Base-by-base conservation (phyloP, 1,140 invertebrate species). In the Lepidurus apus region DNA sequence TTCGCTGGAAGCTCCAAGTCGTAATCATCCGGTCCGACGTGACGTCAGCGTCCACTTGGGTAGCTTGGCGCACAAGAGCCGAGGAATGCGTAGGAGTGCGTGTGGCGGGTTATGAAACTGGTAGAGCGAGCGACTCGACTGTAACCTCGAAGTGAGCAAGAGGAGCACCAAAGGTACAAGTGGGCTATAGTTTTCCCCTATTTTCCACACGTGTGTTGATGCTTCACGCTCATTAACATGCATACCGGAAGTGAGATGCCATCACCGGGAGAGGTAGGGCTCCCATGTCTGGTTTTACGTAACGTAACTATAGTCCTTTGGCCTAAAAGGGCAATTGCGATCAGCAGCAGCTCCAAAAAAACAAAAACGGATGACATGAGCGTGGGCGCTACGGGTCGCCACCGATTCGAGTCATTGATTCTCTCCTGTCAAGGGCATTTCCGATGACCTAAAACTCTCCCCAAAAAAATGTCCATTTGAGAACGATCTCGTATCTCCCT, bases 321-420 rank as follows among this genome's bases (percentile, higher is more conserved):
- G 53, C 21, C 21, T 65, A 13, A 21, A 17, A 17, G 9, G 21
- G 53, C 53, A 65, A 65, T 65, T 13, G 17, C 21, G 13, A 65
- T n/a, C 53, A 65, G 9, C 53, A 34, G 2, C 34, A 3, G n/a
- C 34, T 21, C 53, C 53, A 65, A 65, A 47, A 47, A 47, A 65
- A 65, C 13, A 7, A 7, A 47, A 65, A 65, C 13, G 53, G 53
- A 17, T 65, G 53, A 65, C 13, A 65, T 17, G 13, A 65, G 53
- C 53, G 53, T 65, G 53, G 53, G 53, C 53, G 53, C 53, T 65
- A 65, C 5, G n/a, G 53, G 21, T 65, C 53, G 53, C 53, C 53
- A 65, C 53, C 53, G 53, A 65, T 65, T 65, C 53, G 53, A 65
- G 53, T 65, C 53, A 65, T 65, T 65, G 53, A 65, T 65, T 65